A percentile compares a stretch with the other conserved stretches of the same genome.
phyloP scores from a whole-genome alignment of 2,113 vertebrate species.

The Eurypyga helias region DNA sequence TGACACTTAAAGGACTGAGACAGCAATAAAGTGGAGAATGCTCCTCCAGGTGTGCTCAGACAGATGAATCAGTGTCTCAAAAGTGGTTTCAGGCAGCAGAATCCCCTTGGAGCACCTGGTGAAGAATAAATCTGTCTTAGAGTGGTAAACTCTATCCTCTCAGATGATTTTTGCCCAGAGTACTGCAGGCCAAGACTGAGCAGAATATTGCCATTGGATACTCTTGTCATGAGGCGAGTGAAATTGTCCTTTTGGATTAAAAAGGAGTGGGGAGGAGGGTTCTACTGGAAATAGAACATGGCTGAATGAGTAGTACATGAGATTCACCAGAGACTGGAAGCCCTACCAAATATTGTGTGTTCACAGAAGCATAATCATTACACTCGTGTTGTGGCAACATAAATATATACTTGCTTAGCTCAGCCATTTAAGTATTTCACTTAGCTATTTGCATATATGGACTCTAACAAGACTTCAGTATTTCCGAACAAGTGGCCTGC shows the following conservation, averaged over 20 bases:
- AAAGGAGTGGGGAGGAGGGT: rapidly evolving
- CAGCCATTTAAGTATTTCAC: background rate
- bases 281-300: background rate
- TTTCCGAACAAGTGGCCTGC: background rate
- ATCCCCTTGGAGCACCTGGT: background rate
- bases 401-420: background rate
- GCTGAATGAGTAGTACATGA: background rate
- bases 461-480: background rate
- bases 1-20: background rate
- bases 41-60: background rate
- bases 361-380: background rate
- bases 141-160: background rate
- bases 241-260: background rate
- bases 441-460: background rate
- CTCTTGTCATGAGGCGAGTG: background rate
- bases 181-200: background rate
- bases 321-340: background rate
- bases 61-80: background rate
- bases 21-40: background rate
- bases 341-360: background rate
- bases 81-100: background rate
- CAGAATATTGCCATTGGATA: background rate
- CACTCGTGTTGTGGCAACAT: background rate
- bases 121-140: background rate
- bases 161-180: background rate